A percentile compares a stretch with the other conserved stretches of the same genome.
Evolutionary conservation across 2,888 invertebrate species (phyloP).

Genomic region (Andrena bucephala): DNA sequence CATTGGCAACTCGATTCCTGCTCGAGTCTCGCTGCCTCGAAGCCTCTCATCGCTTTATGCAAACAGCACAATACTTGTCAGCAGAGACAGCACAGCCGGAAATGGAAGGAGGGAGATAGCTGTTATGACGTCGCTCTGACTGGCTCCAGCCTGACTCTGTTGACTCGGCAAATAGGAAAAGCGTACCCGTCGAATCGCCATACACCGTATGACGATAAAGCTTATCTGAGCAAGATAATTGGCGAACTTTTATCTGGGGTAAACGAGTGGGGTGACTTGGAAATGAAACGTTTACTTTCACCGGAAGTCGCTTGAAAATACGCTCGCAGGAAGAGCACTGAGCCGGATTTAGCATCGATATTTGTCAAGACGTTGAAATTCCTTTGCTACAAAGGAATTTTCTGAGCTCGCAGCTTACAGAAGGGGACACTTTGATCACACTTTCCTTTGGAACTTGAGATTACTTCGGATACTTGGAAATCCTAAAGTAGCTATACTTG

Average conservation of each 20-base stretch:
- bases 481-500: too few relatives aligned
- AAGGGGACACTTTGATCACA: background rate
- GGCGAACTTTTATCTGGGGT: conserved; percentile 28
- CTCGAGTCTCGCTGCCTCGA: conserved; percentile 70
- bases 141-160: conserved; percentile 57
- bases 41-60: conserved; percentile 73
- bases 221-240: conserved; percentile 48
- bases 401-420: background rate
- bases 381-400: background rate
- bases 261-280: background rate
- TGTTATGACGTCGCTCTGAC: conserved; percentile 64
- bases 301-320: conserved; percentile 1
- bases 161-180: conserved; percentile 73
- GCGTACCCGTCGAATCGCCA: conserved; percentile 34
- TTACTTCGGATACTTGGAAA: background rate
- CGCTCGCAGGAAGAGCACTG: background rate
- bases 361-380: conserved; percentile 3
- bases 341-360: conserved; percentile 1
- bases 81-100: conserved; percentile 70
- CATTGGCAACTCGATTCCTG: conserved; percentile 67
- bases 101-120: conserved; percentile 71
- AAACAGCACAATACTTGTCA: conserved; percentile 77
- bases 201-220: conserved; percentile 46
- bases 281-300: background rate
- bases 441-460: background rate